Base-by-base conservation (phyloP, 1,140 invertebrate species). In the Meloidogyne exigua region DNA sequence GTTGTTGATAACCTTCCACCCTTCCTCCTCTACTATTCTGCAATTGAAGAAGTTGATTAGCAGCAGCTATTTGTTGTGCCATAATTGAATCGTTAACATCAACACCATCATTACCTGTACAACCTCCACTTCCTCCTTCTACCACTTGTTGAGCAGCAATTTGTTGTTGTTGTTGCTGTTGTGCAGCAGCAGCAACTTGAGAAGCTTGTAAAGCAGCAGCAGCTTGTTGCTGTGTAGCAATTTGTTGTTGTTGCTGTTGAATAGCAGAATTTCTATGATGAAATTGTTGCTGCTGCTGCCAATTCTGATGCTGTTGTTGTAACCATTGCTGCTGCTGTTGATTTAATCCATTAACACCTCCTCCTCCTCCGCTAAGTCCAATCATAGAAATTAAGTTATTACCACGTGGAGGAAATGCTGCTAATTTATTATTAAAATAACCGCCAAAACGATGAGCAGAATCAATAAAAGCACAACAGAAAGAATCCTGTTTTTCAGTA, bases 401-500 rank as follows among this genome's bases (percentile, higher is more conserved):
- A 71, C 72, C 57, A 21, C 57, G 42, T 42, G 72, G 23, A 13
- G 72, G 72, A 73, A 73, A 73, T 25, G 72, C 72, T 13, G 72
- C 72, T 15, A 71, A 13, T 36, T 36, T 62, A 28, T 64, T 39
- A 9, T 44, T 15, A 44, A 44, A 49, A 36, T 28, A n/a, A 21
- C 63, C 7, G 13, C 57, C 23, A 42, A 63, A 76, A 11, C 32
- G 63, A n/a, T n/a, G 18, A 18, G 79, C 76, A 5, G 77, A 78
- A 36, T 87, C 84, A 44, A 85, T 78, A 39, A 86, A 85, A 32
- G 84, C 84, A 49, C 84, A 86, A 74, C 84, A 86, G 73, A 77
- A 86, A 5, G 85, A 87, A 49, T 88, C 78, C 68, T 86, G 84
- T 68, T 86, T 88, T 39, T 86, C 80, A 25, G 86, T 79, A 7